phyloP scores from a whole-genome alignment of 2,113 vertebrate species.

The Xenopus tropicalis region DNA sequence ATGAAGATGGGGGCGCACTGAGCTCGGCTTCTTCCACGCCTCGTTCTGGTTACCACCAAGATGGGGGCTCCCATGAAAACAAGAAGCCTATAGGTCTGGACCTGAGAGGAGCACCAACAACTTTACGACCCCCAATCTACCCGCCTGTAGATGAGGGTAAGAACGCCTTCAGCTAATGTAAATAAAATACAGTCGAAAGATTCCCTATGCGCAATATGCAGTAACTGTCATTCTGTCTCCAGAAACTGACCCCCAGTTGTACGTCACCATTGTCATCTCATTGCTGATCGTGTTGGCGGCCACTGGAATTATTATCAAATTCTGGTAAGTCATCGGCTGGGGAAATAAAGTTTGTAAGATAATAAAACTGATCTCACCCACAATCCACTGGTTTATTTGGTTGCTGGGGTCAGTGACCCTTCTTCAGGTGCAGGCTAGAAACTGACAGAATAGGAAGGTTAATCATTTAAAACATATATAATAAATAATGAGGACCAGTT shows the following conservation, averaged over 20 bases:
- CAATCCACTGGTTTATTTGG: no score
- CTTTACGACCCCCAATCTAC: constrained; percentile 68
- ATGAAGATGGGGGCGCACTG: constrained; percentile 66
- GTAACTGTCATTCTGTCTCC: background rate
- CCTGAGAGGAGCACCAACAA: constrained; percentile 67
- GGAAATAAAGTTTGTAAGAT: no score
- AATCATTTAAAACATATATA: no score
- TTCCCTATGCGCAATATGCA: background rate
- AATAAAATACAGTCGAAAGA: no score
- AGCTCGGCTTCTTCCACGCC: constrained; percentile 64
- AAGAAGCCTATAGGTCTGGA: constrained; percentile 58
- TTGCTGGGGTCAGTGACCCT: no score
- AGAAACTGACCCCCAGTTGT: constrained; percentile 74
- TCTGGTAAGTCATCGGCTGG: constrained; percentile 63
- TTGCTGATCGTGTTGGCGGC: constrained; percentile 74
- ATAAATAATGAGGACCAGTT: no score
- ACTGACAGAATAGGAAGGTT: no score
- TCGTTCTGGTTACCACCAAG: constrained; percentile 13
- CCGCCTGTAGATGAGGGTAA: constrained; percentile 70
- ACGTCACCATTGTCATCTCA: constrained; percentile 74
- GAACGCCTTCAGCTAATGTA: background rate
- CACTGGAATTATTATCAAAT: constrained; percentile 76
- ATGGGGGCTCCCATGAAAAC: constrained; percentile 12
- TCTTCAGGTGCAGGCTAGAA: no score
- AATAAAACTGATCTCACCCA: no score